Evolutionary conservation across 2,797 vertebrate species (phyloP), one percentile per base, ranked within the genome.

Genomic region (Carapus acus): DNA sequence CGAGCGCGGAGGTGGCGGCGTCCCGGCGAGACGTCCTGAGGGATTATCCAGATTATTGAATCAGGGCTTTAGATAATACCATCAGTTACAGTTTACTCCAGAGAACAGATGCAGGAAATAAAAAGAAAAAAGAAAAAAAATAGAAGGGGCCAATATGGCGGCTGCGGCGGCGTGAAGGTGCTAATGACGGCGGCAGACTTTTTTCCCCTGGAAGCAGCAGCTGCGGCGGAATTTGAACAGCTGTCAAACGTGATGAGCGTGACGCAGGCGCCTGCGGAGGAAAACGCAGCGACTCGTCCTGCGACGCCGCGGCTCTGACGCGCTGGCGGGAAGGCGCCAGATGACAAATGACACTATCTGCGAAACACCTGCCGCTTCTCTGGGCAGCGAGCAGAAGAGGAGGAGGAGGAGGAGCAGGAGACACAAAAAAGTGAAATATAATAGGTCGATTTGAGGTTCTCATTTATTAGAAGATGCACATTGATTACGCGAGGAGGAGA

Each of bases 21-120:
- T 56, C 71, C n/a, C 72, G 76, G 73, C 78, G 51, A 82, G 76
- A 83, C 80, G 80, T 80, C 82, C 83, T 79, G 58, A 51, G 54
- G 83, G 84, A 86, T 86, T 84, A 86, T 66, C 77, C 70, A 84
- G 81, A 85, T 86, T 86, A 86, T 86, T 86, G 81, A 84, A 86
- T 86, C 83, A 85, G 49, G 58, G 80, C 82, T 86, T 86, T 82
- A 83, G 83, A 85, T 86, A 86, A 86, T 83, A 69, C 83, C 81
- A 85, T 85, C 84, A 79, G 84, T 85, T 85, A 84, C 84, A 86
- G 74, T 84, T 83, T 79, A 77, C 79, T 85, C 81, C 73, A 64
- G 74, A 85, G 81, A 80, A 80, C 81, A 83, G 81, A 85, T 85
- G 83, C 73, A 80, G 62, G n/a, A n/a, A n/a, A n/a, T n/a, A n/a